Evolutionary conservation across 2,113 vertebrate genomes (phyloP), one percentile per base, ranked within the genome.

Genomic region (Anthoscopus minutus): DNA sequence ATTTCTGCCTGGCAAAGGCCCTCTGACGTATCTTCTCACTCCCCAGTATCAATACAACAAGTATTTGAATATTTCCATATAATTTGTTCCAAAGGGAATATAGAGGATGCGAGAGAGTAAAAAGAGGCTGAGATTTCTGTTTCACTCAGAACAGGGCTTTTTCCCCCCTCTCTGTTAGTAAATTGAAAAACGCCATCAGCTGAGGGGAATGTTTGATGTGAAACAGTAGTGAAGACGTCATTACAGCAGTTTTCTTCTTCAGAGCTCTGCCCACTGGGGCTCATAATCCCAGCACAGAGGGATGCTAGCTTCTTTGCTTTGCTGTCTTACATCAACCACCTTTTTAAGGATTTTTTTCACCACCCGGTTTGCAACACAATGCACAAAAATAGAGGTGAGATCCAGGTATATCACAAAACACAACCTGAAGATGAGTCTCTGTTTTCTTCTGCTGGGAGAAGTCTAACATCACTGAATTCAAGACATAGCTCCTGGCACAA

Each of bases 1-100:
- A 95, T 88, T 96, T 94, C 64, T 88, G 94, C 92, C 79, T 74
- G 72, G 90, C 53, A 84, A 64, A 86, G n/a, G 40, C 72, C 45
- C 44, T 86, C 33, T 90, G 82, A 76, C 23, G 3, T 81, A 60
- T 83, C 85, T 92, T 86, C 64, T 90, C 86, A 31, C 81, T 74
- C 88, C 69, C 57, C 72, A 25, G 23, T 89, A 93, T 93, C 92
- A 88, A 47, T 92, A 81, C 79, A 79, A 71, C 6, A 40, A 90
- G 56, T 65, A 81, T 92, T 86, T 86, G n/a, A 92, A 37, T 86
- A 93, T 95, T 96, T 91, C 54, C 47, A 20, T 74, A 37, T 81
- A 83, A 92, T 88, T 92, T 94, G 28, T 86, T 86, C 93, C 22
- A 2, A 71, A 50, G 65, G 72, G 86, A 91, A 69, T 86, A 76